Evolutionary conservation across 1,140 invertebrate species (phyloP), one percentile per base, ranked within the genome.

Genomic region (Drosophila pectinifera): DNA sequence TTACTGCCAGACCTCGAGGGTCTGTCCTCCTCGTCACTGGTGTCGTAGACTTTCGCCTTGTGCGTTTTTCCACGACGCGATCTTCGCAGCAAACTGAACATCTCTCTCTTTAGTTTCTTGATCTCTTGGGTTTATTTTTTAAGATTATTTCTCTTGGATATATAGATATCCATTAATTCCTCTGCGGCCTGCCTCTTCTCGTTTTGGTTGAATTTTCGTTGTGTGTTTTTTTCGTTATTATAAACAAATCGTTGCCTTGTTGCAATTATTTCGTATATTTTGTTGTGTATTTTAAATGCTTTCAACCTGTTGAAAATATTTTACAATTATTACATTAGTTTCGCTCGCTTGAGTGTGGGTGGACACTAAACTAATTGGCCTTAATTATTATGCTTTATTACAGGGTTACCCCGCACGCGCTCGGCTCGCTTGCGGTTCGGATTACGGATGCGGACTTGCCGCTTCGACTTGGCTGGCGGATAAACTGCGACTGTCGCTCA

Each of bases 41-140:
- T 73, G 53, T 80, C 78, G 76, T 63, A 54, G 69, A 14, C 68
- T 57, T 69, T 79, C 58, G 38, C 73, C 49, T 88, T 89, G 28
- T 80, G 76, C 84, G 77, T 42, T 51, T 84, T 89, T 75, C 80
- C 72, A 48, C 64, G 80, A 68, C 84, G 84, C 62, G 77, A 73
- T 70, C 84, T 81, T 74, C 85, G 73, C 67, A 89, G 62, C 85
- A 89, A 72, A 84, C 84, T 89, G 46, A 89, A 89, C 84, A 89
- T 11, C 41, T 58, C 26, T 18, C 26, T 67, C 64, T 64, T 64
- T 61, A 13, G 1, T 41, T n/a, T 38, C 11, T n/a, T 14, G 48
- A 59, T 20, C 63, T 45, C 36, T 45, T 34, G 8, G 22, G n/a
- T 18, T 42, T 34, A 11, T 34, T 28, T 70, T 57, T 5, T 8